Evolutionary conservation across 2,113 vertebrate species (phyloP), one percentile per base, ranked within the genome.

Genomic region (Petrocephalus zakoni): DNA sequence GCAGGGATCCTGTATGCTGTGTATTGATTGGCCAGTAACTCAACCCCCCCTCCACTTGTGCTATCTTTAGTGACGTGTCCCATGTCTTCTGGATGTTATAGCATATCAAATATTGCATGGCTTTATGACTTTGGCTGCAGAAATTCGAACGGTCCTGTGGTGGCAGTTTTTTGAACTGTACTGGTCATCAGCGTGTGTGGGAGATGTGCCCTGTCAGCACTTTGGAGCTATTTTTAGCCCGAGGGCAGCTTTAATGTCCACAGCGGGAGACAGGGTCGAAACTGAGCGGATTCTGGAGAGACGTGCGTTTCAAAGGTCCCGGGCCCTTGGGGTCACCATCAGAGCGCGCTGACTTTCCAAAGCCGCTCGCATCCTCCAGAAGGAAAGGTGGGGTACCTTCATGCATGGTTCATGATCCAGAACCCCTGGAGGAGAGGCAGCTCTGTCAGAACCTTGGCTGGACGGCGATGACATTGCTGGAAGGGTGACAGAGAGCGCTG

Each of bases 91-190:
- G 51, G 81, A 83, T 55, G 51, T 86, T 86, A 83, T 21, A 55
- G 52, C 6, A 11, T 83, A 83, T 83, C 81, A 83, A 83, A 83
- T 83, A 83, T 83, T 83, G 81, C 37, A 83, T 86, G 84, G 25
- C 82, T 49, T 51, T 85, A 85, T 25, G 22, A 49, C 51, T 86
- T 86, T 55, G 7, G 17, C 25, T 86, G 51, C 84, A 52, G 84
- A 86, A 86, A 86, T 56, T 53, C 17, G 84, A 55, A 86, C 84
- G 21, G 81, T 46, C 17, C 51, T 86, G 47, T 85, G 47, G 47
- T 53, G 83, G 47, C 81, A 85, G n/a, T 53, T 85, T 55, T 86
- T 56, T 86, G 15, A 37, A 86, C 52, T 17, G 52, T 55, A 29
- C 84, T 55, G 52, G 84, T 55, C 84, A 86, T 55, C 52, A 52